Evolutionary conservation across 1,140 invertebrate species (phyloP), one percentile per base, ranked within the genome.

Genomic region (Homarus americanus): DNA sequence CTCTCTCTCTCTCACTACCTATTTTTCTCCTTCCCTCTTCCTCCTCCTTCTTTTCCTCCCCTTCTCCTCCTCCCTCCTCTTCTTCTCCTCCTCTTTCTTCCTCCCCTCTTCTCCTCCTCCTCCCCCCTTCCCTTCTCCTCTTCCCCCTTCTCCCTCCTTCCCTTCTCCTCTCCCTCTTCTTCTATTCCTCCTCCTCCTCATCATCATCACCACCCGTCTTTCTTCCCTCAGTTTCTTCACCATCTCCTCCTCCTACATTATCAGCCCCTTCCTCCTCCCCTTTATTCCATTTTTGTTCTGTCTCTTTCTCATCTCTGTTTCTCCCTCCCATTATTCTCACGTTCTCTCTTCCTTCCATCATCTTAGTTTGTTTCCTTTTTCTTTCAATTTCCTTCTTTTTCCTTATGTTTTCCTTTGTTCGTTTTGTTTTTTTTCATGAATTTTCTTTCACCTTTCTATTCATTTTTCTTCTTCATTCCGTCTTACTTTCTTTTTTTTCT

Each of bases 311-410:
- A 36, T 38, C 36, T 32, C 44, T n/a, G 24, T 49, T 49, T 66
- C 36, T 44, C 36, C 34, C 82, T 69, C 53, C 82, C 24, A 24
- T 49, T 44, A 17, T 20, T 80, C 78, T 53, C 41, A 53, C 78
- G n/a, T 32, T 80, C 40, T 80, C 78, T 80, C 78, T 53, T 44
- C 41, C 38, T 78, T 38, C 41, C 75, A 24, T 5, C 4, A 1
- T 69, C n/a, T n/a, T n/a, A n/a, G n/a, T n/a, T n/a, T n/a, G n/a
- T n/a, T n/a, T n/a, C n/a, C n/a, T n/a, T n/a, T n/a, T n/a, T n/a
- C n/a, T n/a, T n/a, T n/a, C n/a, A n/a, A n/a, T n/a, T n/a, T n/a
- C n/a, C n/a, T n/a, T n/a, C n/a, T n/a, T n/a, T n/a, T n/a, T n/a
- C n/a, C n/a, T n/a, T n/a, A n/a, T n/a, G n/a, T n/a, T n/a, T n/a